Percentiles rank a stretch among this genome's conserved stretches.
Conservation (phyloP, 2,888 invertebrate genomes). For the Cephus runcator region DNA sequence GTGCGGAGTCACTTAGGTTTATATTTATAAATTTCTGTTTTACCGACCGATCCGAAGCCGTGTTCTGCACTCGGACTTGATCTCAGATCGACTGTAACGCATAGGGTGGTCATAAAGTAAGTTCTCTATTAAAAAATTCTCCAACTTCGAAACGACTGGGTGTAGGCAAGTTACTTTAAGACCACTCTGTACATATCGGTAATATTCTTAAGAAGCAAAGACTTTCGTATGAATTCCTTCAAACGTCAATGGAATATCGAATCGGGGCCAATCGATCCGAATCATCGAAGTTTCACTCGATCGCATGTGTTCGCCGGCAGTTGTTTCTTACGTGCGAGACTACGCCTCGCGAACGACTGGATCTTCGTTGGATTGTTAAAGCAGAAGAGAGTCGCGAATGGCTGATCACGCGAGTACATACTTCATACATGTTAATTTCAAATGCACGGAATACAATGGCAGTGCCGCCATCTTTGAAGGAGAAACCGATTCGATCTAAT, state of each 20-base stretch:
- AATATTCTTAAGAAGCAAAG: neutral
- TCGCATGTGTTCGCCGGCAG: slow-evolving; percentile 10
- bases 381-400: neutral
- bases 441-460: slow-evolving; percentile 22
- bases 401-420: neutral
- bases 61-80: too few species aligned
- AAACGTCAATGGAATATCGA: neutral
- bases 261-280: slow-evolving; percentile 17
- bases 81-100: neutral
- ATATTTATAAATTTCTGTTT: neutral
- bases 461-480: slow-evolving; percentile 10
- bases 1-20: neutral
- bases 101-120: neutral
- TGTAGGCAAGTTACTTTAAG: neutral
- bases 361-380: neutral
- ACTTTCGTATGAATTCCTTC: neutral
- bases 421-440: neutral
- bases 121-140: neutral
- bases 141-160: neutral
- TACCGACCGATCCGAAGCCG: neutral
- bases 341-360: neutral
- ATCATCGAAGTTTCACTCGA: slow-evolving; percentile 26
- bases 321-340: neutral
- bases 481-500: neutral
- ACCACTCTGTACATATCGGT: neutral